A percentile compares a stretch with the other conserved stretches of the same genome.
Evolutionary conservation across 2,797 vertebrate genomes (phyloP).

Genomic region (Clarias pachynema): DNA sequence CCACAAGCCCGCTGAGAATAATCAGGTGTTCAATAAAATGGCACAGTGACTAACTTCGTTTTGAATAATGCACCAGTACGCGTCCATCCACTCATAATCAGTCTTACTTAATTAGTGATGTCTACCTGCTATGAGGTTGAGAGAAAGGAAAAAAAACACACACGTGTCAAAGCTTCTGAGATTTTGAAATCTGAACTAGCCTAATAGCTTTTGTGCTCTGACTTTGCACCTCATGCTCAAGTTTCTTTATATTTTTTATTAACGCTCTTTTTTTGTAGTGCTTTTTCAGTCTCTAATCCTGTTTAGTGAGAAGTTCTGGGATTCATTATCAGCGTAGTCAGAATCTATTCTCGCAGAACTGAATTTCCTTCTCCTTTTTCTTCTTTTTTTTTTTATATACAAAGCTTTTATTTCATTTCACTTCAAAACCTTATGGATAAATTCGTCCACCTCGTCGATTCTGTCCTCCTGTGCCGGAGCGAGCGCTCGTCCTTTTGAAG

Average conservation of each 20-base stretch:
- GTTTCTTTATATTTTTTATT: neutral
- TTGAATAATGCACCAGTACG: constrained; percentile 55
- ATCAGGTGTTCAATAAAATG: constrained; percentile 44
- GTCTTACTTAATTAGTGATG: constrained; percentile 51
- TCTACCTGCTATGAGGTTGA: constrained; percentile 13
- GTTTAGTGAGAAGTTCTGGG: neutral
- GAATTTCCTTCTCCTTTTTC: constrained; percentile 14
- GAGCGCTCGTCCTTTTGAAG: neutral
- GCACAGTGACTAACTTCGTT: constrained; percentile 36
- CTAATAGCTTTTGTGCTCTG: neutral
- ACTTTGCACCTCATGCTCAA: neutral
- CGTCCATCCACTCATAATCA: constrained; percentile 54
- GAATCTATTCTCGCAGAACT: constrained; percentile 47
- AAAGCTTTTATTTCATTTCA: neutral
- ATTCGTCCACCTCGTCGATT: no score
- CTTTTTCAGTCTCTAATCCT: constrained; percentile 43
- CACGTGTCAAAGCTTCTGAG: constrained; percentile 4
- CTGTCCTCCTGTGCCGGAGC: neutral
- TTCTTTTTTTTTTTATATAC: neutral
- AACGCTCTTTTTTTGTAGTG: constrained; percentile 50
- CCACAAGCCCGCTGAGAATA: constrained; percentile 18
- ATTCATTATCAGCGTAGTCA: constrained; percentile 54
- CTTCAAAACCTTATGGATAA: neutral
- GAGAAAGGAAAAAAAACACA: constrained; percentile 4
- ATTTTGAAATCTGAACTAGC: constrained; percentile 32